Evolutionary conservation across 2,888 invertebrate genomes (phyloP), one percentile per base, ranked within the genome.

Genomic region (Melitaea athalia): DNA sequence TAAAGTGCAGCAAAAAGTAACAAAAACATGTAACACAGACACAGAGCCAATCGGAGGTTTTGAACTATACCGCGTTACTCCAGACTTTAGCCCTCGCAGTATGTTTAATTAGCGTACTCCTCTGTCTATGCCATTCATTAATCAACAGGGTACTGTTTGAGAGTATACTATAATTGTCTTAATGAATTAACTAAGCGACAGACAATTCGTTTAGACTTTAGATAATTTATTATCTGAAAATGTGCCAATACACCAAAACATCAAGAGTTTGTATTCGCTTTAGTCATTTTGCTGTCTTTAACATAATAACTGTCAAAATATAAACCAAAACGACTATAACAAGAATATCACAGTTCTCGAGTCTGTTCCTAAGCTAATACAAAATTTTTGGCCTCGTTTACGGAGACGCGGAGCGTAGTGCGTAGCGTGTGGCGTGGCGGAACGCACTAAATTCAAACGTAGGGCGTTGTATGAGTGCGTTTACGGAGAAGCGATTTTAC

Each of bases 141-240:
- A 77, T 78, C 75, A 78, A 76, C 67, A 49, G 65, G 69, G 68
- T 68, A 73, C 70, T 72, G 73, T 74, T 75, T 67, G 69, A 73
- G 74, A 75, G 72, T 69, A 71, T 73, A 59, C 71, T 68, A 67
- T 72, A 74, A 74, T 75, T 60, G 72, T 70, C 64, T 68, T 69
- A 73, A 70, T 74, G 72, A 71, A 75, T 74, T 72, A 73, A 75
- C 69, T 67, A 72, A 69, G 69, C 60, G 68, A 73, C 71, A 72
- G 69, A 63, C 63, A 69, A 64, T 68, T 68, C 65, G 60, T 52
- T n/a, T n/a, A n/a, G n/a, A n/a, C n/a, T 52, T 53, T 31, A 11
- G 47, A 52, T 66, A 52, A 45, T 52, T 64, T 49, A 60, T 31
- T 66, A 66, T 15, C 42, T 66, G 62, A 59, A 33, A 47, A 52